Base-by-base conservation (phyloP, 2,797 vertebrate species). In the Sebastes jordani region DNA sequence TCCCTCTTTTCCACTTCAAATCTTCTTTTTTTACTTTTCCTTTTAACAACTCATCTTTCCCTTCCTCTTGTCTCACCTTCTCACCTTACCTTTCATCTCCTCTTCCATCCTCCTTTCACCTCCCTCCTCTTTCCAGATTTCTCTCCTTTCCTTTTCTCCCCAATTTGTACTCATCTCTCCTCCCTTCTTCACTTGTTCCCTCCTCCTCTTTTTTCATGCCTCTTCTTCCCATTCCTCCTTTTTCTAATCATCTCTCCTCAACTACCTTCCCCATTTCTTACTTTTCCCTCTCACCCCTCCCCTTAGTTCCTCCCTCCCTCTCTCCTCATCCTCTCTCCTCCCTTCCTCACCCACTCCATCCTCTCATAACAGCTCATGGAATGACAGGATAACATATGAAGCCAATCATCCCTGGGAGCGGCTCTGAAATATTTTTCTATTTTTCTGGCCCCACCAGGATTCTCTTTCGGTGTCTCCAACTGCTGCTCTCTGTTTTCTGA, bases 341-440 rank as follows among this genome's bases (percentile, higher is more conserved):
- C 52, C 68, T 52, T 46, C 27, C 60, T 85, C 85, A 67, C 87
- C 77, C 87, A 60, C 90, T 89, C 71, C 70, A 82, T 89, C 87
- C 74, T 87, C 84, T 71, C 75, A 16, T 70, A 87, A 75, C 88
- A 76, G 62, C 86, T 83, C 78, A 56, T 64, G 76, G 72, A 83
- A 89, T 83, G 90, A 91, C 87, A 90, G 87, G 52, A 89, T 82
- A 88, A 91, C 90, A 90, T 87, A 92, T 92, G 92, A 93, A 90
- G 85, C 82, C 89, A 89, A 93, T 92, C 92, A 85, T 91, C 81
- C 42, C 79, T 80, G 85, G 89, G 88, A 93, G 92, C 63, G 82
- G 85, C 84, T 83, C 85, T 75, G 61, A 86, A 84, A 87, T 86
- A 74, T 84, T 84, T 85, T 88, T 82, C 73, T 82, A 34, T 86